A percentile compares a stretch with the other conserved stretches of the same genome.
Evolutionary conservation across 2,888 invertebrate genomes (phyloP).

Genomic region (Oxystoma pomonae): DNA sequence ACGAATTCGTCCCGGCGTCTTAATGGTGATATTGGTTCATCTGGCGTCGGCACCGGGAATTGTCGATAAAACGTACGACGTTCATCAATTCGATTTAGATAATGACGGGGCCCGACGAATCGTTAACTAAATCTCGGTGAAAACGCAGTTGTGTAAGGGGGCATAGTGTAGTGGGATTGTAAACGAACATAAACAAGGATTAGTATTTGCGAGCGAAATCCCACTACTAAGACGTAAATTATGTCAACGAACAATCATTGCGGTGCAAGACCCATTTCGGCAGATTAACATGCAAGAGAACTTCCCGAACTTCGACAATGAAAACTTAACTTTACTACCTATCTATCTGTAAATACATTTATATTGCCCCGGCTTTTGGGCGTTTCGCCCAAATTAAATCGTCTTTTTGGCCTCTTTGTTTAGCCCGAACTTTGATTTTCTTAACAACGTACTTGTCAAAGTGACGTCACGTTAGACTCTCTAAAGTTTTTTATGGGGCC

Average conservation of each 20-base stretch:
- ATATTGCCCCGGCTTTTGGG: constrained; percentile 7
- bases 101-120: constrained; percentile 22
- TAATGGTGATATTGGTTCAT: not conserved
- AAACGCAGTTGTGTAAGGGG: constrained; percentile 21
- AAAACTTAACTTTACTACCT: constrained; percentile 45
- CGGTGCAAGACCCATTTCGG: constrained; percentile 44
- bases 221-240: constrained; percentile 46
- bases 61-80: constrained; percentile 27
- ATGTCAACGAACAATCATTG: constrained; percentile 48
- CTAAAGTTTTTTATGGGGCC: too few species aligned
- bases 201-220: constrained; percentile 43
- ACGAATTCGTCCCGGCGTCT: too few species aligned
- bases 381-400: not conserved
- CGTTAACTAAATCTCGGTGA: constrained; percentile 34
- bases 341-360: constrained; percentile 41
- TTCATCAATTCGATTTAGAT: constrained; percentile 14
- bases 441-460: too few species aligned
- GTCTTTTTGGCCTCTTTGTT: not conserved
- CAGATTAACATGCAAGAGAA: constrained; percentile 43
- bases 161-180: constrained; percentile 33
- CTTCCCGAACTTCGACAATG: constrained; percentile 40
- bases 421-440: too few species aligned
- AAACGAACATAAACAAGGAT: constrained; percentile 42
- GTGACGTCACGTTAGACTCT: too few species aligned
- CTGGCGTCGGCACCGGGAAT: constrained; percentile 1